A percentile compares a stretch with the other conserved stretches of the same genome.
Conservation (phyloP, 2,113 vertebrate genomes). For the Boulengeromyrus knoepffleri region DNA sequence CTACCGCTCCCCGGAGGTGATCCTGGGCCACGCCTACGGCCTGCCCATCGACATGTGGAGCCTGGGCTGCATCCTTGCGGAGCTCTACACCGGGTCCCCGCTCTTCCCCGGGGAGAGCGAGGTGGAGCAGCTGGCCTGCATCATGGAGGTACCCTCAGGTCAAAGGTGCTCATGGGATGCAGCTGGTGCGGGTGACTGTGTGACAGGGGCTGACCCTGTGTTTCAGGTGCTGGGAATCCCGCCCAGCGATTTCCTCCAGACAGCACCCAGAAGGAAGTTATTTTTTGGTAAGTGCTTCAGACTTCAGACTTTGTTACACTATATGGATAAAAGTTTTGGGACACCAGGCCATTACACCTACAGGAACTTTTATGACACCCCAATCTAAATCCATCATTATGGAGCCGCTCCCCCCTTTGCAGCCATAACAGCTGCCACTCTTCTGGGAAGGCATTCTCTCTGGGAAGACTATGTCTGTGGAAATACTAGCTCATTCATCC, state of each 20-base stretch:
- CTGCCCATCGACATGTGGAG: conserved; percentile 97
- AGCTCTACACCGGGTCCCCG: conserved; percentile 78
- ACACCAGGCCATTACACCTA: background rate
- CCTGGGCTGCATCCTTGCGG: conserved; percentile 84
- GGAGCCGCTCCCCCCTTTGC: background rate
- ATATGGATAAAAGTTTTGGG: background rate
- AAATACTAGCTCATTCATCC: background rate
- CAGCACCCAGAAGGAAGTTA: conserved; percentile 67
- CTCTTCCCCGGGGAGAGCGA: conserved; percentile 88
- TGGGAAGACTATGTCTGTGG: background rate
- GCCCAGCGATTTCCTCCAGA: conserved; percentile 75
- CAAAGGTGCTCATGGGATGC: background rate
- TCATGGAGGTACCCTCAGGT: conserved; percentile 78
- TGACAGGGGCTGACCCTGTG: background rate
- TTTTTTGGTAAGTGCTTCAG: conserved; percentile 76
- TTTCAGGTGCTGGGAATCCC: conserved; percentile 83
- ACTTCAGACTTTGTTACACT: background rate
- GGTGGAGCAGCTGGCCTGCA: conserved; percentile 84
- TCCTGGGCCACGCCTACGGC: conserved; percentile 83
- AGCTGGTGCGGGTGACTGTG: background rate
- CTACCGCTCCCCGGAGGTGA: conserved; percentile 90
- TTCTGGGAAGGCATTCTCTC: background rate
- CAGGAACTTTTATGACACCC: background rate
- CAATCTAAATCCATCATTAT: background rate
- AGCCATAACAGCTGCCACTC: background rate